Evolutionary conservation across 1,140 invertebrate species (phyloP).

Genomic region (Ceratosolen fusciceps): DNA sequence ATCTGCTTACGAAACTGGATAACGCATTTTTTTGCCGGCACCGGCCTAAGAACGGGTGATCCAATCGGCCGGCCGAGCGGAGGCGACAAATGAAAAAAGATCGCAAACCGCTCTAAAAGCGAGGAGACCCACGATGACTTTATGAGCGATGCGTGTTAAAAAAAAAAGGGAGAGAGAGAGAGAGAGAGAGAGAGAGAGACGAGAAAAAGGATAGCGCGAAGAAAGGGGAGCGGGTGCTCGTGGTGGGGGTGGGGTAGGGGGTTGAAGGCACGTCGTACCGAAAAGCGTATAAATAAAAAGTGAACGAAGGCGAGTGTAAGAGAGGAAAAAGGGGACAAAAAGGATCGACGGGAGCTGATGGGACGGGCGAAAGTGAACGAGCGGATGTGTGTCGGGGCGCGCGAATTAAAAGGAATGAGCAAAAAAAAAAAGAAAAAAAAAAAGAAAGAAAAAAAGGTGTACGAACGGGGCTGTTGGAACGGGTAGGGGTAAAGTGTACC

Average conservation of each 20-base stretch:
- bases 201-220: not conserved
- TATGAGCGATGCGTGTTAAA: not conserved
- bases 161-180: not conserved
- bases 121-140: not conserved
- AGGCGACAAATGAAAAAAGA: not conserved
- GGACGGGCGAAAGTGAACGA: constrained; percentile 47
- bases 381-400: constrained; percentile 6
- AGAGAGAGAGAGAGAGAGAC: not conserved
- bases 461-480: too few species aligned
- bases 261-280: not conserved
- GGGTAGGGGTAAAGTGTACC: too few species aligned
- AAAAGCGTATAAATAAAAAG: constrained; percentile 36
- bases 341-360: constrained; percentile 16
- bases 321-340: not conserved
- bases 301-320: constrained; percentile 23
- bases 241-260: constrained; percentile 4
- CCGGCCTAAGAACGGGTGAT: not conserved
- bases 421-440: too few species aligned
- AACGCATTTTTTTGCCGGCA: not conserved
- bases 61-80: too few species aligned
- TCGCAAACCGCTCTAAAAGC: not conserved
- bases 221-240: not conserved
- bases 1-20: constrained; percentile 12
- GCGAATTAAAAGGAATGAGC: constrained; percentile 2
- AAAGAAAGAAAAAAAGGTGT: not conserved